phyloP scores from a whole-genome alignment of 2,797 vertebrate genomes.

The Gymnothorax javanicus region DNA sequence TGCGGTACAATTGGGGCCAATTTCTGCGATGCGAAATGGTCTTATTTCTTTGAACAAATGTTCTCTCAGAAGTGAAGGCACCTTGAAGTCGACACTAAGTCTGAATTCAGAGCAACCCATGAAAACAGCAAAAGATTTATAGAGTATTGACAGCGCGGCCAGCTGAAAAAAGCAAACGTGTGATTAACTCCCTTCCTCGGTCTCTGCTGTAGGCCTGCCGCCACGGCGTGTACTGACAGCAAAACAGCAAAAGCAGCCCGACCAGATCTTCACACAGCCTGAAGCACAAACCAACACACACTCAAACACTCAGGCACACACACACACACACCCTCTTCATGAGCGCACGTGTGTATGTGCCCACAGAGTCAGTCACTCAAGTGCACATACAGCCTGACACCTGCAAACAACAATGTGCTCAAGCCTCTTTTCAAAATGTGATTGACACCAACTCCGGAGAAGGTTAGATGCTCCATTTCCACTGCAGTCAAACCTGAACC shows the following conservation, averaged over 20 bases:
- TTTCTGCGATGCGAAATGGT: background rate
- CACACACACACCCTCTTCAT: background rate
- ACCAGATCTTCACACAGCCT: conserved; percentile 11
- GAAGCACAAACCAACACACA: background rate
- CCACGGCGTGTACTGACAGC: background rate
- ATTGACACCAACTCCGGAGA: background rate
- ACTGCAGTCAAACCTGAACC: background rate
- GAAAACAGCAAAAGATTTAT: background rate
- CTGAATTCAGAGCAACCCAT: background rate
- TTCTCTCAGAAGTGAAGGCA: background rate
- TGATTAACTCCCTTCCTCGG: background rate
- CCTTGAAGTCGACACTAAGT: background rate
- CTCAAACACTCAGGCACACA: background rate
- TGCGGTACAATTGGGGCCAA: background rate
- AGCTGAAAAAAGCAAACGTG: background rate
- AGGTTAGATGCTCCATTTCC: background rate
- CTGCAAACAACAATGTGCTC: no score
- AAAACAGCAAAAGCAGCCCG: background rate
- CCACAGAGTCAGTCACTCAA: background rate
- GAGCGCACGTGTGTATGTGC: background rate
- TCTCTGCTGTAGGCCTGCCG: background rate
- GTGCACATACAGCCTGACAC: background rate
- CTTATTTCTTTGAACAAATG: background rate
- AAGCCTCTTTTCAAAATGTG: background rate
- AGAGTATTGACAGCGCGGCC: background rate